Evolutionary conservation across 2,888 invertebrate species (phyloP), one percentile per base, ranked within the genome.

Genomic region (Zhuqinia jingwanae): DNA sequence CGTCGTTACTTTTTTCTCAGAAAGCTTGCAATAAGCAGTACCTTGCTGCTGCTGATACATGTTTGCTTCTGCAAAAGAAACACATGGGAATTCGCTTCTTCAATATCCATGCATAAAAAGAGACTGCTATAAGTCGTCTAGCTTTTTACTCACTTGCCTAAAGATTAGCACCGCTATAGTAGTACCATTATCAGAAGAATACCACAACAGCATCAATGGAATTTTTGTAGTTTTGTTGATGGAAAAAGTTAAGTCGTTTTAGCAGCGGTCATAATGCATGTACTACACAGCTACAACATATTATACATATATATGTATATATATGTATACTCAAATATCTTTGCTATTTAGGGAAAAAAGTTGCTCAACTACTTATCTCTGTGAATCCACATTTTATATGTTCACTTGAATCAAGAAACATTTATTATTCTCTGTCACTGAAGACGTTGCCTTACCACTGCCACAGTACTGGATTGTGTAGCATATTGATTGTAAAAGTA

Each of bases 221-320:
- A n/a, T 65, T 20, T 42, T 65, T 36, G 65, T 65, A 36, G 65
- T 65, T 36, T 36, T n/a, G n/a, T 3, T 65, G 65, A 65, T 65
- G 65, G 65, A 42, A 65, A 65, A 65, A 65, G 65, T 65, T 65
- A 36, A 42, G 30, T 42, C 17, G 36, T 65, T 65, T 1, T 56
- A 15, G n/a, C n/a, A n/a, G n/a, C n/a, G n/a, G n/a, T n/a, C n/a
- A n/a, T n/a, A n/a, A n/a, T n/a, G n/a, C n/a, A n/a, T 58, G 20
- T 22, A 20, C n/a, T n/a, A n/a, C 2, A 60, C 58, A 25, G n/a
- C 20, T n/a, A 20, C 53, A 53, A n/a, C 53, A 20, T 53, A 47
- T 6, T 2, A 47, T 2, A 1, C 42, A 11, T 42, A 42, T 42
- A n/a, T n/a, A n/a, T n/a, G n/a, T n/a, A n/a, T n/a, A n/a, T n/a